These are phyloP conservation scores for Mugil cephalus DNA, from an alignment of 2,113 vertebrate species.

Conservation along the genomic window DNA sequence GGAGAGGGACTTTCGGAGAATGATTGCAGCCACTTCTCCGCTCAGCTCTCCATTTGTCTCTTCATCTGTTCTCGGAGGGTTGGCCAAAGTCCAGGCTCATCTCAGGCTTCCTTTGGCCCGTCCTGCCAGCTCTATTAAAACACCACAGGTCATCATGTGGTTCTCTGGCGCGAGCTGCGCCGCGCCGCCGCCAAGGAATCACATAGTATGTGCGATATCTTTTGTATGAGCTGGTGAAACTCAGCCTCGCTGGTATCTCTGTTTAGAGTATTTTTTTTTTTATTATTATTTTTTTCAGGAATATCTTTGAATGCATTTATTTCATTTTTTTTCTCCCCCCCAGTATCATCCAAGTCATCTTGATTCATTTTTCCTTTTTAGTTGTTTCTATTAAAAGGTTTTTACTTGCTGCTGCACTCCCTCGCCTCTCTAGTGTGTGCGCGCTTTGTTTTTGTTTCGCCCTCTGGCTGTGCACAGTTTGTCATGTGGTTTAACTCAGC, in stretches of 20 bases:
- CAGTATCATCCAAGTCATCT: neutral
- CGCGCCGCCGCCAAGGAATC: conserved; percentile 19
- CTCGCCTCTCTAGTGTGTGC: neutral
- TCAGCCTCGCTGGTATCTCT: too few relatives aligned
- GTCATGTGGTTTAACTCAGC: conserved; percentile 1
- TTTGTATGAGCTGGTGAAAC: neutral
- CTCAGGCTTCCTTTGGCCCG: conserved; percentile 38
- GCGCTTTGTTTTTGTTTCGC: neutral
- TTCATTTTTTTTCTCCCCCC: neutral
- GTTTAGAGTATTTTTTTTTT: too few relatives aligned
- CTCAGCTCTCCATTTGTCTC: conserved; percentile 62
- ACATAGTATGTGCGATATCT: conserved; percentile 3
- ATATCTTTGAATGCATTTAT: neutral
- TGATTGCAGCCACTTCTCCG: conserved; percentile 64
- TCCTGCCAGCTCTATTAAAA: conserved; percentile 68
- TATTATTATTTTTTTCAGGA: neutral
- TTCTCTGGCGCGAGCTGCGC: conserved; percentile 55
- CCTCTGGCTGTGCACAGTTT: neutral
- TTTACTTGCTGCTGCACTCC: neutral
- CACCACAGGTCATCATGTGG: conserved; percentile 58
- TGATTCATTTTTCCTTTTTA: neutral
- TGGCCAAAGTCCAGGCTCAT: conserved; percentile 65
- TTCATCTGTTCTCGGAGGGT: conserved; percentile 54
- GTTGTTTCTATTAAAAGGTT: neutral
- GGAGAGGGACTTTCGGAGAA: conserved; percentile 59